A percentile compares a stretch with the other conserved stretches of the same genome.
These are phyloP conservation scores for Dascyllus trimaculatus DNA, from an alignment of 2,113 vertebrate species.

Conservation along the genomic window DNA sequence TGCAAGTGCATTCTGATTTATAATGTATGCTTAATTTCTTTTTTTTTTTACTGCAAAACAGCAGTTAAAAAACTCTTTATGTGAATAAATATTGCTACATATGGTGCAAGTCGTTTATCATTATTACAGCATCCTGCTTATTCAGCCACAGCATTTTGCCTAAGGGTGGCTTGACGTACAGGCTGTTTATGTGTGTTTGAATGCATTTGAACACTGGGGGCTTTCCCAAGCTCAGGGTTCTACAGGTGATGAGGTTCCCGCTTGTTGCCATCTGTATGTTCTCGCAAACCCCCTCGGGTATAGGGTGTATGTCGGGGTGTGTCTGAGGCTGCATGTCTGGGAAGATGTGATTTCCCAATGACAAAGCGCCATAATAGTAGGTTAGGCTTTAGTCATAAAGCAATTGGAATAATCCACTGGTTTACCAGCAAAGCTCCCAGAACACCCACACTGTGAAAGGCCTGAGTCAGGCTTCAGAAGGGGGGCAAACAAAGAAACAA, in stretches of 20 bases:
- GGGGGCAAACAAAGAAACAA: slow-evolving; percentile 12
- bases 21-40: slow-evolving; percentile 25
- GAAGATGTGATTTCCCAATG: slow-evolving; percentile 73
- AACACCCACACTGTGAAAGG: slow-evolving; percentile 72
- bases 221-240: slow-evolving; percentile 67
- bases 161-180: slow-evolving; percentile 6
- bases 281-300: slow-evolving; percentile 23
- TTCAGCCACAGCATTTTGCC: slow-evolving; percentile 33
- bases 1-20: slow-evolving; percentile 24
- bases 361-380: slow-evolving; percentile 76
- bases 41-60: too few species aligned
- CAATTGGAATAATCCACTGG: slow-evolving; percentile 72
- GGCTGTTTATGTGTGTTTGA: slow-evolving; percentile 43
- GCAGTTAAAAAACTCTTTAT: slow-evolving; percentile 48
- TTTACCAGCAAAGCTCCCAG: slow-evolving; percentile 76
- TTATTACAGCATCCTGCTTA: slow-evolving; percentile 46
- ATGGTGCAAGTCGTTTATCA: slow-evolving; percentile 48
- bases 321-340: slow-evolving; percentile 64
- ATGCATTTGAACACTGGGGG: slow-evolving; percentile 35
- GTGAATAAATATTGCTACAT: slow-evolving; percentile 35
- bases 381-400: slow-evolving; percentile 76
- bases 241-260: slow-evolving; percentile 56
- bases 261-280: slow-evolving; percentile 32
- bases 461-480: slow-evolving; percentile 56
- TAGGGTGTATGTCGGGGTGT: slow-evolving; percentile 60